Evolutionary conservation across 2,113 vertebrate species (phyloP).

Genomic region (Neodon shergylaensis): DNA sequence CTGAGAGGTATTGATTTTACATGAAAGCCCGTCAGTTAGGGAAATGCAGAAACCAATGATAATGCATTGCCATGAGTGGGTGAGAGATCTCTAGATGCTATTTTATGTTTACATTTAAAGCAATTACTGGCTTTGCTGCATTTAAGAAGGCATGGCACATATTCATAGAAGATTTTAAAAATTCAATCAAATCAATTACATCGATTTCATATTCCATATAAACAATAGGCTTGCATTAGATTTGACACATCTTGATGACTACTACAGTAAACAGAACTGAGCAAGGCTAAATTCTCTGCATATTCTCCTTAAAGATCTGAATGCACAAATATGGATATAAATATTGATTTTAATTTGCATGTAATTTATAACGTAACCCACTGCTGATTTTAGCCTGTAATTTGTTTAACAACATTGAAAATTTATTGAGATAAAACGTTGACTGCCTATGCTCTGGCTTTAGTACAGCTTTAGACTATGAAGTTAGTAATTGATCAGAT

Average conservation of each 20-base stretch:
- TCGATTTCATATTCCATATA: constrained; percentile 84
- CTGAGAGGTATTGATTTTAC: constrained; percentile 84
- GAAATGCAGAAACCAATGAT: constrained; percentile 86
- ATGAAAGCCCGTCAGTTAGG: constrained; percentile 86
- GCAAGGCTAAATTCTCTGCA: constrained; percentile 76
- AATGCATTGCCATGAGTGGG: constrained; percentile 80
- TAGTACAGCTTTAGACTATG: constrained; percentile 25
- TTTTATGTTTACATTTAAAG: constrained; percentile 87
- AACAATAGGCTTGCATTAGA: constrained; percentile 82
- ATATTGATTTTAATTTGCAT: constrained; percentile 83
- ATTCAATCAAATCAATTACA: constrained; percentile 85
- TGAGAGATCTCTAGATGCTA: constrained; percentile 83
- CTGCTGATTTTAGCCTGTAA: constrained; percentile 70
- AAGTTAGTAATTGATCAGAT: constrained; percentile 42
- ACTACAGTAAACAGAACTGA: constrained; percentile 63
- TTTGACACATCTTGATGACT: constrained; percentile 82
- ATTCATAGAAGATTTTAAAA: constrained; percentile 81
- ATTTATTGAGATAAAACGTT: constrained; percentile 68
- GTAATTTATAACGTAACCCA: constrained; percentile 77
- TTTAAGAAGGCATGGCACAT: constrained; percentile 82
- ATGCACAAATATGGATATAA: constrained; percentile 79
- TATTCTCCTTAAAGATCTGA: constrained; percentile 69
- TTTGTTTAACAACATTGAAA: constrained; percentile 76
- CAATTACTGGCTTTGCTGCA: constrained; percentile 84
- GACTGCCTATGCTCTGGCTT: constrained; percentile 30